These are phyloP conservation scores for Apis florea DNA, from an alignment of 1,140 invertebrate genomes.

Conservation along the genomic window DNA sequence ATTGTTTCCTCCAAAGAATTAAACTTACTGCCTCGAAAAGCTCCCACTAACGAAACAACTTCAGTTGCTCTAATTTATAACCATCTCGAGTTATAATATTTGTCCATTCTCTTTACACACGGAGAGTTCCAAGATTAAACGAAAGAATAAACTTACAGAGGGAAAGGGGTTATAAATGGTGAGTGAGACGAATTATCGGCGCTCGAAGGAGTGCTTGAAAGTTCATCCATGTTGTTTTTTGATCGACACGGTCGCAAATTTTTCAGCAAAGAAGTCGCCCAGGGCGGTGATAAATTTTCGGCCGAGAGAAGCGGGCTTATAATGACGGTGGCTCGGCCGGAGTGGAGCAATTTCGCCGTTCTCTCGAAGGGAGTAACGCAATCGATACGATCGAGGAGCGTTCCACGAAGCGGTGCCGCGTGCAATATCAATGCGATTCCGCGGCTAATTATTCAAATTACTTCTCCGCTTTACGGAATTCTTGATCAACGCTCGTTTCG, in stretches of 20 bases:
- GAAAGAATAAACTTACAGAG: too few species aligned
- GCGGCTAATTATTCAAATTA: conserved; percentile 49
- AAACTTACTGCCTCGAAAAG: too few species aligned
- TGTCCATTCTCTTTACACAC: too few species aligned
- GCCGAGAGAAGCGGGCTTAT: conserved; percentile 23
- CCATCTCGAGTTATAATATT: too few species aligned
- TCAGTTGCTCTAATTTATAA: too few species aligned
- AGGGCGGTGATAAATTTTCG: conserved; percentile 39
- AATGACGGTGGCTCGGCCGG: conserved; percentile 6
- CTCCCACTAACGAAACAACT: too few species aligned
- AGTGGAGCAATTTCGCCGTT: conserved; percentile 15
- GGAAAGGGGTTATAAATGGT: background rate
- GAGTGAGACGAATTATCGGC: background rate
- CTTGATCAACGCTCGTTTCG: conserved; percentile 23
- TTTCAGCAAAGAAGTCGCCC: conserved; percentile 21
- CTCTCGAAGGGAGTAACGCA: background rate
- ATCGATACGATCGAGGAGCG: conserved; percentile 12
- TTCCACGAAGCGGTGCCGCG: conserved; percentile 33
- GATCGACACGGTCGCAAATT: background rate
- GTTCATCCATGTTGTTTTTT: background rate
- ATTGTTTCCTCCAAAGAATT: too few species aligned
- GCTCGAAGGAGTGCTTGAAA: too few species aligned
- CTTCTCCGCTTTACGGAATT: conserved; percentile 23
- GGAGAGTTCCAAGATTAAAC: too few species aligned
- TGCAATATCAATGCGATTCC: conserved; percentile 44